Base-by-base conservation (phyloP, 2,888 invertebrate genomes). In the Synanthedon andrenaeformis region DNA sequence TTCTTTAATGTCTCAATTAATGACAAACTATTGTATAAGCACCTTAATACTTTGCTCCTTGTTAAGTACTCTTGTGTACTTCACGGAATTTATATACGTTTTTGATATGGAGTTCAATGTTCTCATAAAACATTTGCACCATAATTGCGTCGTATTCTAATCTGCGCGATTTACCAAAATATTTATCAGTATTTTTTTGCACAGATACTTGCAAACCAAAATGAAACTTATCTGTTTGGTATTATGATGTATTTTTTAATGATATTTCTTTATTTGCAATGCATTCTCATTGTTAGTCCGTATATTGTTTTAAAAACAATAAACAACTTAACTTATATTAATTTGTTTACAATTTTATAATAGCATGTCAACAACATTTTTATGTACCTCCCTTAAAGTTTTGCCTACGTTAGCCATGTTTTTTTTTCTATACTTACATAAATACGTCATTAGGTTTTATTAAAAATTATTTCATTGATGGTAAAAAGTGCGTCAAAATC, bases 101-200 rank as follows among this genome's bases (percentile, higher is more conserved):
- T 35, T 35, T 35, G 35, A 35, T 35, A 35, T 12, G 57, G 60
- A 67, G 81, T 72, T 77, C 76, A 74, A 65, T 59, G 75, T 67
- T 63, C 79, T 64, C 56, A 62, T 64, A 59, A 66, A 69, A 62
- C 45, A 19, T 70, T 67, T 70, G 59, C 62, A 63, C 59, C 61
- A 62, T 63, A 61, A 65, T 63, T 69, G 64, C 66, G 62, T 57
- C 58, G 59, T 63, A 63, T 62, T 61, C 60, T 35, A 35, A 35
- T 35, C 35, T 35, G 35, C 63, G 61, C 59, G 64, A 64, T 71
- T 72, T 72, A 71, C 67, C 69, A 71, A 75, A 72, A 75, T 70
- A 70, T 70, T 62, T 35, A 10, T 58, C 76, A 78, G 19, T 49
- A 17, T n/a, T 13, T 45, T 13, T 23, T 23, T 23, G 23, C 23